Evolutionary conservation across 2,888 invertebrate genomes (phyloP).

Genomic region (Pachymerium ferrugineum): DNA sequence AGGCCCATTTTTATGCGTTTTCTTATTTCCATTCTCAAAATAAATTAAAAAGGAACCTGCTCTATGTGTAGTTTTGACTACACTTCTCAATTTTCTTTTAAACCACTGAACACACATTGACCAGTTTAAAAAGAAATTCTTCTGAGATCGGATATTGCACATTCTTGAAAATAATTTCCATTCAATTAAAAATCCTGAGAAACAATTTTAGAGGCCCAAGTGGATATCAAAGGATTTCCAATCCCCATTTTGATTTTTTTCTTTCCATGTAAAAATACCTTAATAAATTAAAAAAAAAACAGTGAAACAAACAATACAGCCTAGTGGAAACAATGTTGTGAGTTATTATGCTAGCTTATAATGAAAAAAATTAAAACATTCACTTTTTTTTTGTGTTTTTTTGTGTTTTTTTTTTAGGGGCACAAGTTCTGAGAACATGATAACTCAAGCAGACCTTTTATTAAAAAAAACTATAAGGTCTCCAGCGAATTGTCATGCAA

Average conservation of each 20-base stretch:
- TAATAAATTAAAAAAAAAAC: not conserved
- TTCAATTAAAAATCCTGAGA: not conserved
- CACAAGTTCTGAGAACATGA: not conserved
- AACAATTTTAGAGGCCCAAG: not conserved
- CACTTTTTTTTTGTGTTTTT: too few species aligned
- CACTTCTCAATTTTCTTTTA: too few species aligned
- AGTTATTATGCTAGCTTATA: too few species aligned
- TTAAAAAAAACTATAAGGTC: not conserved
- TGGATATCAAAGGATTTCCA: not conserved
- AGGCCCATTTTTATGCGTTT: not conserved
- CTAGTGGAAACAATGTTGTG: too few species aligned
- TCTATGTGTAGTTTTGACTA: not conserved
- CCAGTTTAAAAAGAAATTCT: not conserved
- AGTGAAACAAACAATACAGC: too few species aligned
- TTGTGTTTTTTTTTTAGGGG: too few species aligned
- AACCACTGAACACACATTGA: too few species aligned
- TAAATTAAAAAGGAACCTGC: slow-evolving; percentile 18
- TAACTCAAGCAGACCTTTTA: too few species aligned
- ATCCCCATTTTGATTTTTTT: not conserved
- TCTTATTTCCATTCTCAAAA: not conserved
- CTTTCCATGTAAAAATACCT: not conserved
- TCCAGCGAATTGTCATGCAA: not conserved
- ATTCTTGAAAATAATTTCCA: not conserved
- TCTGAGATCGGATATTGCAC: slow-evolving; percentile 18
- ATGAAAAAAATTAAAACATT: too few species aligned